phyloP scores from a whole-genome alignment of 2,113 vertebrate species.

The Etheostoma cragini region DNA sequence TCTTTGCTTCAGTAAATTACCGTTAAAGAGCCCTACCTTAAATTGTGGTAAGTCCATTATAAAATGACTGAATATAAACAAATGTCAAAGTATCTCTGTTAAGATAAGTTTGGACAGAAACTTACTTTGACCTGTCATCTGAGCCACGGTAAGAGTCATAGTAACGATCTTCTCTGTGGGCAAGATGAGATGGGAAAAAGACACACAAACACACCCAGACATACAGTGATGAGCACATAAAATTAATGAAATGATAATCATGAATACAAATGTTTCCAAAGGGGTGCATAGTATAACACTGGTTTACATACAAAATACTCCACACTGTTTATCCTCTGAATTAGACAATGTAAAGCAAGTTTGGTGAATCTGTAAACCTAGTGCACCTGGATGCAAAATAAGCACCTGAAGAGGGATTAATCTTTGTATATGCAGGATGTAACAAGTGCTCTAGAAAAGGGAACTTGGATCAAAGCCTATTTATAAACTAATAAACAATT shows the following conservation, averaged over 20 bases:
- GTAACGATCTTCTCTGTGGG: conserved; percentile 86
- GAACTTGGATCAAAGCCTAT: not conserved
- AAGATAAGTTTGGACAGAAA: conserved; percentile 54
- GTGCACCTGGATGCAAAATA: conserved; percentile 14
- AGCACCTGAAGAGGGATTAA: not conserved
- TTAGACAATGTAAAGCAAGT: conserved; percentile 26
- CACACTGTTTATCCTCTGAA: conserved; percentile 17
- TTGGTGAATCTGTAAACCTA: not conserved
- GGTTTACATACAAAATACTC: conserved; percentile 27
- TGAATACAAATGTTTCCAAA: conserved; percentile 39
- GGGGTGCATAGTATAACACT: not conserved
- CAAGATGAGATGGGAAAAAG: conserved; percentile 72
- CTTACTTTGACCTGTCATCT: conserved; percentile 86
- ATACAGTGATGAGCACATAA: conserved; percentile 68
- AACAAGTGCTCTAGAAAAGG: not conserved
- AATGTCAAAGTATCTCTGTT: conserved; percentile 58
- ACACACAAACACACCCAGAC: conserved; percentile 68
- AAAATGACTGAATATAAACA: conserved; percentile 11
- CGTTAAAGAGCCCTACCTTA: not conserved
- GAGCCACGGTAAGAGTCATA: conserved; percentile 86
- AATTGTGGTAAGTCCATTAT: not conserved
- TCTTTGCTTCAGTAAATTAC: not conserved
- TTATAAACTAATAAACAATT: conserved; percentile 19
- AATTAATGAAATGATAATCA: conserved; percentile 62
- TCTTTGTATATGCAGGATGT: conserved; percentile 7